phyloP scores from a whole-genome alignment of 2,888 invertebrate species.

The Eutolmus rufibarbis region DNA sequence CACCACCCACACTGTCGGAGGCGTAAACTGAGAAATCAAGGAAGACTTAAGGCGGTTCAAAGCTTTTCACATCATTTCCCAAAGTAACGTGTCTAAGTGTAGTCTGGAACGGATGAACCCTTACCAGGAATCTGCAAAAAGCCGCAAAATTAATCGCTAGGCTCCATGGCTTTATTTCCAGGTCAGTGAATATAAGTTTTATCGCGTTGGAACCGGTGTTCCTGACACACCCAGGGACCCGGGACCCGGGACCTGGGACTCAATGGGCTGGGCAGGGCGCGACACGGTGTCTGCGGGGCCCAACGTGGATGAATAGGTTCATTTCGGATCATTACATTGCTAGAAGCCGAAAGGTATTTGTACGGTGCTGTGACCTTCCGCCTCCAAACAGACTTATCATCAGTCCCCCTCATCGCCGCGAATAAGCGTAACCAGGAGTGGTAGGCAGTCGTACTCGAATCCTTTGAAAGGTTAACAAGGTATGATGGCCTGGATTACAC shows the following conservation, averaged over 20 bases:
- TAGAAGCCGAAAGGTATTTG: conserved; percentile 16
- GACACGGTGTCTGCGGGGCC: background rate
- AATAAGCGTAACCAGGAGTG: background rate
- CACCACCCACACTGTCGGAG: background rate
- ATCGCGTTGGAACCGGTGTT: background rate
- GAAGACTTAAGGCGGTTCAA: background rate
- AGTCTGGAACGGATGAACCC: background rate
- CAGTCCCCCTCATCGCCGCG: background rate
- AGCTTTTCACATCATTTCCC: background rate
- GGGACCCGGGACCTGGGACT: background rate
- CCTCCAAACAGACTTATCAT: background rate
- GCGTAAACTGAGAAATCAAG: background rate
- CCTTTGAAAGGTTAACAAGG: background rate
- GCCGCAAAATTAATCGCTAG: background rate
- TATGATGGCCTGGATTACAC: background rate
- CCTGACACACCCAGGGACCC: background rate
- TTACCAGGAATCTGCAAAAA: background rate
- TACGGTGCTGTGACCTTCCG: background rate
- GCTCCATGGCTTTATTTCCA: background rate
- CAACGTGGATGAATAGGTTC: conserved; percentile 9
- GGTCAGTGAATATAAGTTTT: background rate
- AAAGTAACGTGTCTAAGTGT: background rate
- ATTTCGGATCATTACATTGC: conserved; percentile 19
- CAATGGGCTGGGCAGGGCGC: background rate
- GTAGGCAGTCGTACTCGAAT: background rate